These are phyloP conservation scores for Anguilla japonica DNA, from an alignment of 2,113 vertebrate genomes.

Conservation along the genomic window DNA sequence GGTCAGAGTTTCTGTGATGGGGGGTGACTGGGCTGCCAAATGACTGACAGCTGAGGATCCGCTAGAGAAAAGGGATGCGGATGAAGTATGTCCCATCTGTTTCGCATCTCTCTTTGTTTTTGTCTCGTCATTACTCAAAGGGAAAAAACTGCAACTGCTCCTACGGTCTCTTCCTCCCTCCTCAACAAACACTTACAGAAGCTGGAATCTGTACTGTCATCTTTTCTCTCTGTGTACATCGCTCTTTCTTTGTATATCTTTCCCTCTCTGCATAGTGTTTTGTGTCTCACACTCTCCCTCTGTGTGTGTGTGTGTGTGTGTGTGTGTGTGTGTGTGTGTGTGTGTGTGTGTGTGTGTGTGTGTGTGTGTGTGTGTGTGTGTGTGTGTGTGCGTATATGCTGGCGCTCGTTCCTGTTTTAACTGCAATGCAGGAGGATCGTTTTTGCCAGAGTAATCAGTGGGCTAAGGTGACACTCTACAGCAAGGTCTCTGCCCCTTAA, in stretches of 20 bases:
- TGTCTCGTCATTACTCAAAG: neutral
- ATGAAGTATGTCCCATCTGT: neutral
- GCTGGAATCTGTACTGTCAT: too few species aligned
- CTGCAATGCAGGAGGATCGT: neutral
- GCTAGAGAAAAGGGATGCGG: neutral
- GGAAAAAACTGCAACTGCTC: too few species aligned
- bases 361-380: too few species aligned
- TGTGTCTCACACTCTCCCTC: too few species aligned
- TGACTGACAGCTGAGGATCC: neutral
- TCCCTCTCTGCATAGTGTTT: too few species aligned
- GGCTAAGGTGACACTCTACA: neutral
- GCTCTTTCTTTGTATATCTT: too few species aligned
- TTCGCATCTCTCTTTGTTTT: neutral
- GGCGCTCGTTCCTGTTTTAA: neutral
- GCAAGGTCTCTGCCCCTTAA: neutral
- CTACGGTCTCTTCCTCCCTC: neutral
- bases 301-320: too few species aligned
- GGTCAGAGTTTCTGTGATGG: neutral
- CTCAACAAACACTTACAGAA: too few species aligned
- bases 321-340: too few species aligned
- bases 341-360: too few species aligned
- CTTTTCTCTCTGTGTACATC: too few species aligned
- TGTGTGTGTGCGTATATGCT: too few species aligned
- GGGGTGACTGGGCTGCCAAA: neutral
- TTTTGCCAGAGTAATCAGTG: neutral